A percentile compares a stretch with the other conserved stretches of the same genome.
Conservation (phyloP, 2,113 vertebrate species). For the Muntiacus muntjak region DNA sequence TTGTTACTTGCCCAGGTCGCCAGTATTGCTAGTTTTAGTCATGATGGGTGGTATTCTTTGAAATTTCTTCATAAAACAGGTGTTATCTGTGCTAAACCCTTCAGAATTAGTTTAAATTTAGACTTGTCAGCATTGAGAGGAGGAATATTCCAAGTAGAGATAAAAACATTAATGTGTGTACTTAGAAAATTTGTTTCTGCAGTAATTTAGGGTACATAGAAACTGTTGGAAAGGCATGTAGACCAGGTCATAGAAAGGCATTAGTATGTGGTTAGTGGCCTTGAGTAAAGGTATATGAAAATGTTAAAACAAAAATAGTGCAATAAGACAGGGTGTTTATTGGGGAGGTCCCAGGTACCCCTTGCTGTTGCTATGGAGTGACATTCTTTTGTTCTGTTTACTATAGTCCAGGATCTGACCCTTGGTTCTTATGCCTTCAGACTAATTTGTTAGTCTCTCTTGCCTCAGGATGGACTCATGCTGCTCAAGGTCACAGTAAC, state of each 20-base stretch:
- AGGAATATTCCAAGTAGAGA: neutral
- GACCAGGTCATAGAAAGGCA: neutral
- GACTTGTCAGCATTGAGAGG: neutral
- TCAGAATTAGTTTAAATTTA: conserved; percentile 46
- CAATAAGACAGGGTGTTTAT: neutral
- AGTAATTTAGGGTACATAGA: neutral
- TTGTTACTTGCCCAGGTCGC: neutral
- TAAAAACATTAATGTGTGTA: conserved; percentile 10
- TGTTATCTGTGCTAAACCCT: neutral
- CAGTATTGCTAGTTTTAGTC: conserved; percentile 26
- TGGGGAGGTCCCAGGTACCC: neutral
- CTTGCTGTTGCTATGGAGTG: neutral
- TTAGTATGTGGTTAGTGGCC: neutral
- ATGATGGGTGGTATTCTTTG: neutral
- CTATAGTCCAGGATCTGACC: neutral
- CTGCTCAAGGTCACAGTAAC: neutral
- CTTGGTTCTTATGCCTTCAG: neutral
- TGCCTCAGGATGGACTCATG: neutral
- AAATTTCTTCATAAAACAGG: conserved; percentile 21
- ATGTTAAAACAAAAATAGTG: conserved; percentile 17
- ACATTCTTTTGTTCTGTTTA: conserved; percentile 5
- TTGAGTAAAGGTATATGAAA: neutral
- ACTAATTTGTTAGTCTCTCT: neutral
- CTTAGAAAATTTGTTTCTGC: conserved; percentile 27
- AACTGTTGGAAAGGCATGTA: conserved; percentile 22